Percentiles rank a stretch among this genome's conserved stretches.
These are phyloP conservation scores for Campoplex capitator DNA, from an alignment of 2,888 invertebrate genomes.

Conservation along the genomic window DNA sequence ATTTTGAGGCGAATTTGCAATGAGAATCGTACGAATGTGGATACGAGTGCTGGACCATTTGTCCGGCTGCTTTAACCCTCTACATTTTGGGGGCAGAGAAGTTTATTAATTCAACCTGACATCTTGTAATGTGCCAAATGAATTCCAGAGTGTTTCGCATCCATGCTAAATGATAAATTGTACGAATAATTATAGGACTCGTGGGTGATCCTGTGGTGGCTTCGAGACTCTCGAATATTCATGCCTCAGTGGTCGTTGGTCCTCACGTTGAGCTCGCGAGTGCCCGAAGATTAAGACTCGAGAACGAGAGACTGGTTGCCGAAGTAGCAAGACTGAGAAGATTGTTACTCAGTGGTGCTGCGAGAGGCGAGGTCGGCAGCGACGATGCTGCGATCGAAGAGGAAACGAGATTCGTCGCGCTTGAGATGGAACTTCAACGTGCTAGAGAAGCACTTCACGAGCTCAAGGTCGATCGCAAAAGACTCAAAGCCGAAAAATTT, in stretches of 20 bases:
- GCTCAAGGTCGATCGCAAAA: conserved; percentile 95
- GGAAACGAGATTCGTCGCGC: conserved; percentile 86
- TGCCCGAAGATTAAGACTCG: conserved; percentile 88
- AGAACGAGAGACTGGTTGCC: conserved; percentile 92
- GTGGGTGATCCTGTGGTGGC: conserved; percentile 81
- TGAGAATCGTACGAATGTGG: no score
- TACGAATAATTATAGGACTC: conserved; percentile 73
- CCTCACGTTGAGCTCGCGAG: conserved; percentile 87
- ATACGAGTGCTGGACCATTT: no score
- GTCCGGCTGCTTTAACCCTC: no score
- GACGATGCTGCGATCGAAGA: conserved; percentile 86
- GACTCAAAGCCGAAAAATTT: conserved; percentile 96
- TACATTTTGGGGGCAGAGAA: not conserved
- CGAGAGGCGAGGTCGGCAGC: conserved; percentile 87
- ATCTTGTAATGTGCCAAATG: not conserved
- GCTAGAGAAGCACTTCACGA: conserved; percentile 93
- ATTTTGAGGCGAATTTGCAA: not conserved
- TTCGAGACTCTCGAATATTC: conserved; percentile 82
- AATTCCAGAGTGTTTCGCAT: not conserved
- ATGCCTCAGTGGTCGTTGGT: conserved; percentile 81
- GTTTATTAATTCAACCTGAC: not conserved
- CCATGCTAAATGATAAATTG: not conserved
- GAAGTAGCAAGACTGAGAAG: conserved; percentile 90
- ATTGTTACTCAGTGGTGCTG: conserved; percentile 88
- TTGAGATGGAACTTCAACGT: conserved; percentile 91